Evolutionary conservation across 2,113 vertebrate genomes (phyloP).

Genomic region (Potamarius usumacintae): DNA sequence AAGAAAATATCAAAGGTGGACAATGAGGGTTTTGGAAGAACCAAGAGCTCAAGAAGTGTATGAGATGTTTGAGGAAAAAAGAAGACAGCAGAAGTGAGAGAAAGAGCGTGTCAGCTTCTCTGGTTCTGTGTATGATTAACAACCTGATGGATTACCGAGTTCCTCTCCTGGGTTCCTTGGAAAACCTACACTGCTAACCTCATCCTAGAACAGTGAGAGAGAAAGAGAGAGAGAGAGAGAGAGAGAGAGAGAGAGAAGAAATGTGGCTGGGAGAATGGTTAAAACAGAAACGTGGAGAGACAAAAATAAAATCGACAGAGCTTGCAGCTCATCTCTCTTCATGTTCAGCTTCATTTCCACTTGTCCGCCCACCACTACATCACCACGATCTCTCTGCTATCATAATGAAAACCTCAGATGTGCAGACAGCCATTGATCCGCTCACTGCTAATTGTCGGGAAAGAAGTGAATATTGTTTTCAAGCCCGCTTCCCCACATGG

Average conservation of each 20-base stretch:
- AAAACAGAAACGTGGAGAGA: neutral
- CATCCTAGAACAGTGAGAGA: constrained; percentile 39
- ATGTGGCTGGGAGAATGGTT: neutral
- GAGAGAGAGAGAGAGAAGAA: neutral
- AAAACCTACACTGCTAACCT: constrained; percentile 66
- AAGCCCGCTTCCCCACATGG: constrained; percentile 33
- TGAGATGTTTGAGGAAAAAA: neutral
- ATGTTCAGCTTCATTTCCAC: constrained; percentile 31
- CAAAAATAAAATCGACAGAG: neutral
- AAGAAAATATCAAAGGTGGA: no score
- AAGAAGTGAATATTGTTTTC: constrained; percentile 49
- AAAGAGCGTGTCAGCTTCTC: constrained; percentile 57
- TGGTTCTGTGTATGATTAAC: constrained; percentile 65
- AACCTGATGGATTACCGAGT: constrained; percentile 72
- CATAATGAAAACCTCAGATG: constrained; percentile 14
- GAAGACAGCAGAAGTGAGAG: constrained; percentile 18
- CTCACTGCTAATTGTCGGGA: constrained; percentile 46
- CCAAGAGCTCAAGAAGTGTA: neutral
- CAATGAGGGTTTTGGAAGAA: no score
- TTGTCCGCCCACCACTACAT: constrained; percentile 16
- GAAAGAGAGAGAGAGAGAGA: neutral
- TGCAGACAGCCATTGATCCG: constrained; percentile 43
- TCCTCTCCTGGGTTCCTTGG: constrained; percentile 66
- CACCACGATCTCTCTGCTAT: constrained; percentile 8
- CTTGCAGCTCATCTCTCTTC: constrained; percentile 29